A percentile compares a stretch with the other conserved stretches of the same genome.
phyloP scores from a whole-genome alignment of 2,797 vertebrate genomes.

The Danio jaintianensis region DNA sequence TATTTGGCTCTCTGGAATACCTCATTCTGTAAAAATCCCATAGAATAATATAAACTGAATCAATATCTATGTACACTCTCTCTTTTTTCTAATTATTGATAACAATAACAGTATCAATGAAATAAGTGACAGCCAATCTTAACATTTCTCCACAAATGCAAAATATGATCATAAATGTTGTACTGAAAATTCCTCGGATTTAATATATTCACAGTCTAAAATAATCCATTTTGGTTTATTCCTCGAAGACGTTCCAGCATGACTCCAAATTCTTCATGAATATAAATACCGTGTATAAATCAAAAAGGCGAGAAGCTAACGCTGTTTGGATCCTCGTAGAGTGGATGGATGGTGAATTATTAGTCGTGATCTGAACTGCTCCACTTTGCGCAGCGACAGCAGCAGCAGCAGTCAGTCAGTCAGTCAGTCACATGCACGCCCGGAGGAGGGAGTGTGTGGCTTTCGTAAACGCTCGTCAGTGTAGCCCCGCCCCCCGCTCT shows the following conservation, averaged over 20 bases:
- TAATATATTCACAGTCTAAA: neutral
- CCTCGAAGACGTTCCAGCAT: neutral
- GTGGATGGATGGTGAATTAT: constrained; percentile 42
- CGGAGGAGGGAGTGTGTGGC: constrained; percentile 48
- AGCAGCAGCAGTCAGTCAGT: constrained; percentile 22
- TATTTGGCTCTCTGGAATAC: neutral
- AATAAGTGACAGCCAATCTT: neutral
- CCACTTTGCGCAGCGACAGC: constrained; percentile 53
- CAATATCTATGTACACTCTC: neutral
- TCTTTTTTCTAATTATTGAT: neutral
- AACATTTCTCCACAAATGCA: neutral
- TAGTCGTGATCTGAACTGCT: constrained; percentile 61
- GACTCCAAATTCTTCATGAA: neutral
- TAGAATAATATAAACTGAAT: neutral
- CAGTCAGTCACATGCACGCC: constrained; percentile 53
- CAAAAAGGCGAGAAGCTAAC: neutral
- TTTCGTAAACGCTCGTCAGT: constrained; percentile 69
- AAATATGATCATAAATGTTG: neutral
- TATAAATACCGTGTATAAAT: neutral
- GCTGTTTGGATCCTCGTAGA: constrained; percentile 23
- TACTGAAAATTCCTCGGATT: neutral
- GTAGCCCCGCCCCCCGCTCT: constrained; percentile 66
- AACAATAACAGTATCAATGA: neutral
- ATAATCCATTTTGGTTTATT: neutral
- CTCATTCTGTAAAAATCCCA: neutral